These are phyloP conservation scores for Drosophila ercepeae DNA, from an alignment of 1,140 invertebrate species.

Conservation along the genomic window DNA sequence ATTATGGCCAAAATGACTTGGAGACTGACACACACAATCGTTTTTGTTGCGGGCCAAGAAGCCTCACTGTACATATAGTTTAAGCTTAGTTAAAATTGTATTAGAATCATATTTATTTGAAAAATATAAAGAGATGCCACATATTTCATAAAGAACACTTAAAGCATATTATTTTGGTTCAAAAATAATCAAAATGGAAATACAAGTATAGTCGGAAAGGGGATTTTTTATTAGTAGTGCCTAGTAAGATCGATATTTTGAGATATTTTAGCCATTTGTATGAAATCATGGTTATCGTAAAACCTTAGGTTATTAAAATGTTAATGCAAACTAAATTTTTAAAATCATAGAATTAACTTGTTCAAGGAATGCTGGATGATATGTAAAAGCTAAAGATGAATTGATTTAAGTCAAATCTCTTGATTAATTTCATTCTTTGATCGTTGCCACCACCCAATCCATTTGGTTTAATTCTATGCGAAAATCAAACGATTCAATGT, in stretches of 20 bases:
- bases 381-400: background rate
- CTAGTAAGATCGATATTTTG: too few species aligned
- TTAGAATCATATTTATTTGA: constrained; percentile 54
- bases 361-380: background rate
- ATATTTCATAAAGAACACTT: background rate
- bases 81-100: constrained; percentile 16
- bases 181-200: too few species aligned
- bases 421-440: constrained; percentile 25
- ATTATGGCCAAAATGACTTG: constrained; percentile 36
- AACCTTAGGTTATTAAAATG: background rate
- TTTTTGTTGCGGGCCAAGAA: constrained; percentile 20
- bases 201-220: too few species aligned
- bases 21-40: constrained; percentile 53
- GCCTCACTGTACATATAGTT: constrained; percentile 18
- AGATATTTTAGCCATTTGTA: too few species aligned
- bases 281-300: background rate
- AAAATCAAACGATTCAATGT: constrained; percentile 37
- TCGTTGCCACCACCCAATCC: constrained; percentile 13
- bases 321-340: too few species aligned
- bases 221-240: too few species aligned
- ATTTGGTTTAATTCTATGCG: background rate
- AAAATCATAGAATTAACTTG: background rate
- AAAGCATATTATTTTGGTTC: constrained; percentile 2
- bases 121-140: constrained; percentile 32
- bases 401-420: background rate